Evolutionary conservation across 1,140 invertebrate genomes (phyloP).

Genomic region (Philotrypesis tridentata): DNA sequence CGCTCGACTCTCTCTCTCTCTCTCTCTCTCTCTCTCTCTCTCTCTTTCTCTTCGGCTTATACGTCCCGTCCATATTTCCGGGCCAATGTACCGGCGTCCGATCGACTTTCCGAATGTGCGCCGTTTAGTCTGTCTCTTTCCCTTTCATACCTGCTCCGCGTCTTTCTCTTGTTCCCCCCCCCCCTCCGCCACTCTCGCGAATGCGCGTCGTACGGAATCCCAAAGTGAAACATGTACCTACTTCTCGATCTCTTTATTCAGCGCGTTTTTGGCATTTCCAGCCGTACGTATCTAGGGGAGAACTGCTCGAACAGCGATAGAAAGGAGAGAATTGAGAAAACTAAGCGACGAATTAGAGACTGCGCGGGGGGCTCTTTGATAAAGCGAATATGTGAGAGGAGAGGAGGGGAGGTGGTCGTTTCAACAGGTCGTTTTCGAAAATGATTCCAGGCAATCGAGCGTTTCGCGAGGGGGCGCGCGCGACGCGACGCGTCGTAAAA

Average conservation of each 20-base stretch:
- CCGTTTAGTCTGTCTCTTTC: conserved; percentile 18
- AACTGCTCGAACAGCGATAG: no score
- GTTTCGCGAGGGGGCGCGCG: no score
- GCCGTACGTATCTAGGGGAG: neutral
- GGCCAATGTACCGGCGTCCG: neutral
- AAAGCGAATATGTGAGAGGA: neutral
- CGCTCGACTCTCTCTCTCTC: conserved; percentile 1
- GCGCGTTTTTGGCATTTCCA: neutral
- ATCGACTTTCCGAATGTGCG: conserved; percentile 32
- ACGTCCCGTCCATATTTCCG: conserved; percentile 16
- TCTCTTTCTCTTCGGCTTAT: neutral
- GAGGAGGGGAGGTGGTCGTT: neutral
- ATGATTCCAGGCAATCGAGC: no score
- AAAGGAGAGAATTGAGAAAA: neutral
- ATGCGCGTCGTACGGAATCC: conserved; percentile 23
- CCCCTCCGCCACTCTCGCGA: neutral
- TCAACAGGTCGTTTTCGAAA: conserved; percentile 6
- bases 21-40: neutral
- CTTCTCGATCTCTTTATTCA: conserved; percentile 32
- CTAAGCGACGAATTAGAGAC: conserved; percentile 26
- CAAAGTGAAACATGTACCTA: conserved; percentile 18
- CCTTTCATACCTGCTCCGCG: neutral
- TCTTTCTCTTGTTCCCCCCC: neutral
- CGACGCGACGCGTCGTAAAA: no score
- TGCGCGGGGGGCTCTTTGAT: no score